Evolutionary conservation across 2,797 vertebrate species (phyloP), one percentile per base, ranked within the genome.

Genomic region (Anisognathus igniventris): DNA sequence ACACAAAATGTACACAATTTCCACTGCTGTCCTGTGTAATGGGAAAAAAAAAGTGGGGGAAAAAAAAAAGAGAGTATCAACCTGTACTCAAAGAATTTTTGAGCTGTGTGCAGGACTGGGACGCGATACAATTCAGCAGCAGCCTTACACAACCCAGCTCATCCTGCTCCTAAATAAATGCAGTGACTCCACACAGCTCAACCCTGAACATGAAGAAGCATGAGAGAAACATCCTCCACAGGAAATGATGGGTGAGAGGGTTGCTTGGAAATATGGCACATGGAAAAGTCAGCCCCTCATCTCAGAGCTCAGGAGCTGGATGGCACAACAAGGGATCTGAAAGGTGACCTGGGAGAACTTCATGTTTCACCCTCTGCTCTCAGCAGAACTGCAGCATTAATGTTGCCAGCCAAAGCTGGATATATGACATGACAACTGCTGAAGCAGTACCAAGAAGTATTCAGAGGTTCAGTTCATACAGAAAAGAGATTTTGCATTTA

Each of bases 41-140:
- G 6, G 8, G 7, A 19, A 10, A 11, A n/a, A 24, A 3, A 4
- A 39, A 7, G 16, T 20, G 5, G 1, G 0, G 39, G n/a, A n/a
- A n/a, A 8, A 3, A 8, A 27, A 47, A 22, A 31, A 10, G 27
- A 35, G 19, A 15, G 8, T 19, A 5, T 35, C 73, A 74, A 65
- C 15, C 15, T 16, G 12, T 16, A 54, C 33, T 53, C 4, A 2
- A 24, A 58, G 16, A 81, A 35, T 48, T 62, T 60, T 19, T 44
- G 39, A 86, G 37, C 5, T 68, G 35, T 20, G 33, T 30, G 42
- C 39, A 27, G 1, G 4, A n/a, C 20, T 57, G 35, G 24, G 70
- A 58, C 44, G 42, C 0, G 23, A 35, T 3, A 71, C 16, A 84
- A 68, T 2, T 21, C 51, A 80, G 50, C 6, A 80, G 71, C 37